Evolutionary conservation across 2,797 vertebrate genomes (phyloP).

Genomic region (Threskiornis aethiopicus): DNA sequence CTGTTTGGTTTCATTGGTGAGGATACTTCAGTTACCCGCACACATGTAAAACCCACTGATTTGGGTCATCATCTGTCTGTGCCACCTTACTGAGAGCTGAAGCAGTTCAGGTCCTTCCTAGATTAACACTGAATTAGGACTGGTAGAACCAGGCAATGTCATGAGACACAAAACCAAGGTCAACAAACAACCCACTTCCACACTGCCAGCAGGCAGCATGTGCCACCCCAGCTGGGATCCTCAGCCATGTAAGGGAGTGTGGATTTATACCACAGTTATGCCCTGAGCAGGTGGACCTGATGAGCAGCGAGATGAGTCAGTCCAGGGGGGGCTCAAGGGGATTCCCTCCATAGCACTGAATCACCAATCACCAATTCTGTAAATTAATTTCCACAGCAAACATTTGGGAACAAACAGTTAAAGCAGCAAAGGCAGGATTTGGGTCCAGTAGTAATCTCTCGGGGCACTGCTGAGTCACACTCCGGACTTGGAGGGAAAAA

Average conservation of each 20-base stretch:
- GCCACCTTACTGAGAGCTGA: background rate
- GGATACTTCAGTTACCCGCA: background rate
- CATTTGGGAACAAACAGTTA: conserved; percentile 36
- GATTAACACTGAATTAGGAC: background rate
- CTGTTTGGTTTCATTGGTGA: background rate
- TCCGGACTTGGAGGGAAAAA: background rate
- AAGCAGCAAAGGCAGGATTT: background rate
- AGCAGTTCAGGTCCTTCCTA: background rate
- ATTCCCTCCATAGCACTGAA: conserved; percentile 68
- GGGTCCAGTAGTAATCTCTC: conserved; percentile 1
- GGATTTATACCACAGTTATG: conserved; percentile 29
- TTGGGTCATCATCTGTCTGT: background rate
- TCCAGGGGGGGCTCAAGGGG: conserved; percentile 12
- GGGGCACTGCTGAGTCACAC: conserved; percentile 53
- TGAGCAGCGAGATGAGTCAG: conserved; percentile 51
- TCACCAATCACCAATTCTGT: conserved; percentile 25
- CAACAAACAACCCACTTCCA: background rate
- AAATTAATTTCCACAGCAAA: background rate
- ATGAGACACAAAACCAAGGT: background rate
- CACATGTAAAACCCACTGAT: background rate
- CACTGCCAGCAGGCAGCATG: background rate
- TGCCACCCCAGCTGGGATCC: background rate
- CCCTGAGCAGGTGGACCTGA: conserved; percentile 63
- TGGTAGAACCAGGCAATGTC: background rate
- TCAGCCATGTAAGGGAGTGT: background rate